These are phyloP conservation scores for Drosophila buzzatii DNA, from an alignment of 2,888 invertebrate species.

Conservation along the genomic window DNA sequence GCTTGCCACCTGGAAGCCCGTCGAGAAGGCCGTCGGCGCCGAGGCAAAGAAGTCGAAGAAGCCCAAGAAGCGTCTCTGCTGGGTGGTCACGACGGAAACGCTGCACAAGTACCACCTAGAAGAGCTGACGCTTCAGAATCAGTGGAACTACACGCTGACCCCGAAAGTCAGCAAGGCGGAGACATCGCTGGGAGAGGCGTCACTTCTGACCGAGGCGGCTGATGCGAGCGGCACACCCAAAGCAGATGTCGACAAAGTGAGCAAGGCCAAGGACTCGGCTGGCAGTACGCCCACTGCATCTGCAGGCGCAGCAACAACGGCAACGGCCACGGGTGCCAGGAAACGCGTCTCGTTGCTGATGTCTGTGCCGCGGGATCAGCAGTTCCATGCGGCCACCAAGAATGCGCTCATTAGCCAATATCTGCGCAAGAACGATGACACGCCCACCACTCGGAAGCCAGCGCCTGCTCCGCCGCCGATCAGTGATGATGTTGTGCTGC, in stretches of 20 bases:
- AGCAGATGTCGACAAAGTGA: slow-evolving; percentile 11
- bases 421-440: slow-evolving; percentile 77
- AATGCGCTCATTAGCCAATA: slow-evolving; percentile 86
- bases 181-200: slow-evolving; percentile 21
- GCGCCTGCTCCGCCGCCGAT: slow-evolving; percentile 1
- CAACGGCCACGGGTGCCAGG: slow-evolving; percentile 35
- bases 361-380: slow-evolving; percentile 83
- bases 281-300: slow-evolving; percentile 27
- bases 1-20: slow-evolving; percentile 87
- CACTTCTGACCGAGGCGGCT: slow-evolving; percentile 11
- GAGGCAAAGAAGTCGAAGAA: slow-evolving; percentile 69
- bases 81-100: slow-evolving; percentile 88
- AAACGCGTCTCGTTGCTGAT: slow-evolving; percentile 84
- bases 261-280: slow-evolving; percentile 16
- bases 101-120: slow-evolving; percentile 86
- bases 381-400: slow-evolving; percentile 79
- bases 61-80: slow-evolving; percentile 87
- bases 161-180: slow-evolving; percentile 68
- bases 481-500: slow-evolving; percentile 58
- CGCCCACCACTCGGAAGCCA: slow-evolving; percentile 14
- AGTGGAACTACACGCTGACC: slow-evolving; percentile 86
- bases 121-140: slow-evolving; percentile 86
- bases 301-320: neutral
- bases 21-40: slow-evolving; percentile 78
- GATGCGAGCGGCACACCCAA: slow-evolving; percentile 15